A percentile compares a stretch with the other conserved stretches of the same genome.
Evolutionary conservation across 2,888 invertebrate genomes (phyloP).

Genomic region (Willowsia nigromaculata): DNA sequence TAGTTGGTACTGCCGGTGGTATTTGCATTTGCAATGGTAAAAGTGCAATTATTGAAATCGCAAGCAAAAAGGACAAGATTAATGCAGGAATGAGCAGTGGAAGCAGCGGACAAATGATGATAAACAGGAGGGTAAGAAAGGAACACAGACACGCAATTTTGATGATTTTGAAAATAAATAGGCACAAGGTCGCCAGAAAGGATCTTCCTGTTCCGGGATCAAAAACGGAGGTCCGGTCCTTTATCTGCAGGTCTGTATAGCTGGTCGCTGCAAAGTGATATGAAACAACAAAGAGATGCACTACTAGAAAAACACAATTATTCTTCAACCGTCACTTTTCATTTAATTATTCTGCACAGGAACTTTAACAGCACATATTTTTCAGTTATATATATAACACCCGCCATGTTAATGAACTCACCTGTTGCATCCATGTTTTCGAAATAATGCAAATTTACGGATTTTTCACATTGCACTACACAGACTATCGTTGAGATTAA

Average conservation of each 20-base stretch:
- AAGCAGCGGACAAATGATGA: conserved; percentile 39
- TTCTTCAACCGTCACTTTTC: too few relatives aligned
- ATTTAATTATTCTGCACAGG: too few relatives aligned
- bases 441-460: background rate
- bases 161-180: conserved; percentile 48
- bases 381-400: too few relatives aligned
- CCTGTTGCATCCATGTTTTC: conserved; percentile 14
- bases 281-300: background rate
- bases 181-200: conserved; percentile 36
- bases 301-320: background rate
- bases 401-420: conserved; percentile 32
- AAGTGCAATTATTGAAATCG: background rate
- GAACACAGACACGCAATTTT: conserved; percentile 60
- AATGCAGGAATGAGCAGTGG: conserved; percentile 51
- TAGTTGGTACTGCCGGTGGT: background rate
- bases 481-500: background rate
- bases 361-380: too few relatives aligned
- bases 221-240: conserved; percentile 15
- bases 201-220: conserved; percentile 56
- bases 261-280: background rate
- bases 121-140: conserved; percentile 23
- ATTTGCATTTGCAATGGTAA: background rate
- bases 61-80: conserved; percentile 36
- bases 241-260: background rate
- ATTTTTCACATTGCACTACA: background rate